Evolutionary conservation across 2,113 vertebrate genomes (phyloP).

Genomic region (Phyllostomus hastatus): DNA sequence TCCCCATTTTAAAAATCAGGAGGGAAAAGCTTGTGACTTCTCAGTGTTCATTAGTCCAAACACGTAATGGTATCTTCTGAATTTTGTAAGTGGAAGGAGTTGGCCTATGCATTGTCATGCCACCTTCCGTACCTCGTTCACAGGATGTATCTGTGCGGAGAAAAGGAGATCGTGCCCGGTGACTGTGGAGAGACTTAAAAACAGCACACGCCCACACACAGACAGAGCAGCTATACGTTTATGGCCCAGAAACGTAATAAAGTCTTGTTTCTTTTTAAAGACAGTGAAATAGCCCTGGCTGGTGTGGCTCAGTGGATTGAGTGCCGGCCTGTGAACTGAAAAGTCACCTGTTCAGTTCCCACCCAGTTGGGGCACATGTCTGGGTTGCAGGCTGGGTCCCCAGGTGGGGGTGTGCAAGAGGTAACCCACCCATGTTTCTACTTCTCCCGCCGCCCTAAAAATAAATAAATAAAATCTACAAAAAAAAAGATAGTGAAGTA

Average conservation of each 20-base stretch:
- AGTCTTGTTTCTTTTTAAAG: not conserved
- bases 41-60: not conserved
- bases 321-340: no score
- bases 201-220: not conserved
- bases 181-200: not conserved
- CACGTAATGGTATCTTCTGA: not conserved
- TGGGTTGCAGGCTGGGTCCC: no score
- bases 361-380: no score
- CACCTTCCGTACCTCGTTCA: not conserved
- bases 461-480: no score
- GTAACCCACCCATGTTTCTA: no score
- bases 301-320: no score
- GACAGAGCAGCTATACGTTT: not conserved
- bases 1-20: not conserved
- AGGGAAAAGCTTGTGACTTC: not conserved
- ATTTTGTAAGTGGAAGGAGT: not conserved
- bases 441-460: no score
- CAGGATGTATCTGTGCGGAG: not conserved
- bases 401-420: no score
- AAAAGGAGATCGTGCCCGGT: not conserved
- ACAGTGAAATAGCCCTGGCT: no score
- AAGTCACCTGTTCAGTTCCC: no score
- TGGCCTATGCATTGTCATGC: not conserved
- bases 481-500: not conserved
- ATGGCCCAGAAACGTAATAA: not conserved